These are phyloP conservation scores for Strigops habroptila DNA, from an alignment of 2,113 vertebrate species.

Conservation along the genomic window DNA sequence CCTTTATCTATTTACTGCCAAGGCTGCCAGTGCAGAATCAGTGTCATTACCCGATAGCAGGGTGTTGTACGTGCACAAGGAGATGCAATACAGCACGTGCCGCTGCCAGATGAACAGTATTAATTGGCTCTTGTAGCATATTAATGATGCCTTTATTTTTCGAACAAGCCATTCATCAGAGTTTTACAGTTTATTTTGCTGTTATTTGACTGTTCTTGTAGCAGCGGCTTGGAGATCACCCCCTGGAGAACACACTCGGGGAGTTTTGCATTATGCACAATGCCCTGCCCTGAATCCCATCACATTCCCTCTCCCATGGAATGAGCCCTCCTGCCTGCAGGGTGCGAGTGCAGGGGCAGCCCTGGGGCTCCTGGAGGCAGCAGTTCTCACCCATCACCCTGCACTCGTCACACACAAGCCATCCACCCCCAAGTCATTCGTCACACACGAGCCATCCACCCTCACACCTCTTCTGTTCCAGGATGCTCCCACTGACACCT, in stretches of 20 bases:
- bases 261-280: accelerated
- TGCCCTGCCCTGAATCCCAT: not conserved
- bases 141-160: not conserved
- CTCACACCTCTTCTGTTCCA: not conserved
- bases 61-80: not conserved
- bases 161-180: not conserved
- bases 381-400: not conserved
- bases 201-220: accelerated
- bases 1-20: not conserved
- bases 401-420: accelerated
- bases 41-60: accelerated
- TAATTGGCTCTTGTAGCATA: not conserved
- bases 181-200: not conserved
- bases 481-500: not conserved
- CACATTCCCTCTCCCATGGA: not conserved
- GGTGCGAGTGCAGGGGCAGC: not conserved
- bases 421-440: accelerated
- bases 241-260: accelerated
- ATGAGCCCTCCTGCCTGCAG: not conserved
- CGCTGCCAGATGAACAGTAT: not conserved
- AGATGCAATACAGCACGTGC: not conserved
- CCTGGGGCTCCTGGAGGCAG: too few relatives aligned
- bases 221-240: not conserved
- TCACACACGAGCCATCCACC: accelerated
- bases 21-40: not conserved